Conservation (phyloP, 2,797 vertebrate species). For the Merluccius polli region DNA sequence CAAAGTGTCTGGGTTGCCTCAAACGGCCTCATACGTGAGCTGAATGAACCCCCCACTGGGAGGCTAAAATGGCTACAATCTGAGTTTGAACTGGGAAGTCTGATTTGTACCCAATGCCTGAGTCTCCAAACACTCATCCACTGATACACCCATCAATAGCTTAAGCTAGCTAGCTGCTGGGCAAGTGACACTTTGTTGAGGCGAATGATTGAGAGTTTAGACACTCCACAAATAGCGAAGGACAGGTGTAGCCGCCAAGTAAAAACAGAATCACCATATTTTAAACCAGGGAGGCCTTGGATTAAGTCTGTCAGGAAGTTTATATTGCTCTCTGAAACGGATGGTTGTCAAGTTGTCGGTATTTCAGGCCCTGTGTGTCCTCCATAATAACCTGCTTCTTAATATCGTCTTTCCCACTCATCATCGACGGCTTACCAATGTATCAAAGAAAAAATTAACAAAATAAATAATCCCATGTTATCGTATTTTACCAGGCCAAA, state of each 20-base stretch:
- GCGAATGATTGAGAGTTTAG: not conserved
- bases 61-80: not conserved
- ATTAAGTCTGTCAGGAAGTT: not conserved
- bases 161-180: too few relatives aligned
- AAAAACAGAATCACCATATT: not conserved
- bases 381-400: not conserved
- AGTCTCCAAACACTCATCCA: not conserved
- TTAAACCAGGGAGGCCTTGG: not conserved
- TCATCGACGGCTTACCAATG: not conserved
- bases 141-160: not conserved
- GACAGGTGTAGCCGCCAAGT: not conserved
- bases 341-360: not conserved
- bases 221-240: not conserved
- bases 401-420: not conserved
- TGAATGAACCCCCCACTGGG: not conserved
- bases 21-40: conserved; percentile 36
- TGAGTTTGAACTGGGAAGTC: not conserved
- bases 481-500: not conserved
- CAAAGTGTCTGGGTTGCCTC: conserved; percentile 38
- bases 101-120: not conserved
- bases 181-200: too few relatives aligned
- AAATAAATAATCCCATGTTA: not conserved
- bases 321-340: not conserved
- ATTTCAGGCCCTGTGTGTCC: not conserved
- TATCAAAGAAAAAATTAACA: not conserved